Evolutionary conservation across 2,113 vertebrate genomes (phyloP).

Genomic region (Brachypteracias leptosomus): DNA sequence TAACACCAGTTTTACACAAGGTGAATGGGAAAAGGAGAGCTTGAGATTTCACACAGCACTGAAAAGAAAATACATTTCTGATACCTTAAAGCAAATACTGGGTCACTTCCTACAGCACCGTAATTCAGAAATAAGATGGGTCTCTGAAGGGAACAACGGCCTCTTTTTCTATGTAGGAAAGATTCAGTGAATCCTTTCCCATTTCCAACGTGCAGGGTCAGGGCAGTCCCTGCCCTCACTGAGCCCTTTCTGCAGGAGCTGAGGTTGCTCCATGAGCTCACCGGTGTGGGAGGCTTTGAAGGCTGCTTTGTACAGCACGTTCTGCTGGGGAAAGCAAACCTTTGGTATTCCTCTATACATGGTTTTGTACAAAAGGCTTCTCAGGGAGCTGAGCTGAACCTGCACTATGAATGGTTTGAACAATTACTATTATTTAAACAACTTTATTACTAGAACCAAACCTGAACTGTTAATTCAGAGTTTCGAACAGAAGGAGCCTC

Average conservation of each 20-base stretch:
- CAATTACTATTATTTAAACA: not conserved
- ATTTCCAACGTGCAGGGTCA: not conserved
- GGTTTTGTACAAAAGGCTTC: not conserved
- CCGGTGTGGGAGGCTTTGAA: not conserved
- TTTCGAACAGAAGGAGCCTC: not conserved
- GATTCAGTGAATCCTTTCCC: not conserved
- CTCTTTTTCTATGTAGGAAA: not conserved
- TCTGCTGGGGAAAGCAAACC: not conserved
- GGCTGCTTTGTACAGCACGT: not conserved
- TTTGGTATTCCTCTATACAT: not conserved
- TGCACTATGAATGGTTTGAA: not conserved
- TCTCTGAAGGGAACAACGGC: not conserved
- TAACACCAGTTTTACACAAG: not conserved
- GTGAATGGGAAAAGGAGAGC: not conserved
- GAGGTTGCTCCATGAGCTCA: not conserved
- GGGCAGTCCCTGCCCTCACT: accelerated
- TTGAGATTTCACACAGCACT: not conserved
- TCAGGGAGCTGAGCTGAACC: not conserved
- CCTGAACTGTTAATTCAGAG: not conserved
- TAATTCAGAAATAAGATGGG: not conserved
- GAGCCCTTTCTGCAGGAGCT: not conserved
- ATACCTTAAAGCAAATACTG: not conserved
- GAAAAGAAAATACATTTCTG: not conserved
- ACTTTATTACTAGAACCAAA: not conserved
- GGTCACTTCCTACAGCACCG: not conserved